Percentiles rank a stretch among this genome's conserved stretches.
These are phyloP conservation scores for Orchestia grillus DNA, from an alignment of 1,140 invertebrate species.

Conservation along the genomic window DNA sequence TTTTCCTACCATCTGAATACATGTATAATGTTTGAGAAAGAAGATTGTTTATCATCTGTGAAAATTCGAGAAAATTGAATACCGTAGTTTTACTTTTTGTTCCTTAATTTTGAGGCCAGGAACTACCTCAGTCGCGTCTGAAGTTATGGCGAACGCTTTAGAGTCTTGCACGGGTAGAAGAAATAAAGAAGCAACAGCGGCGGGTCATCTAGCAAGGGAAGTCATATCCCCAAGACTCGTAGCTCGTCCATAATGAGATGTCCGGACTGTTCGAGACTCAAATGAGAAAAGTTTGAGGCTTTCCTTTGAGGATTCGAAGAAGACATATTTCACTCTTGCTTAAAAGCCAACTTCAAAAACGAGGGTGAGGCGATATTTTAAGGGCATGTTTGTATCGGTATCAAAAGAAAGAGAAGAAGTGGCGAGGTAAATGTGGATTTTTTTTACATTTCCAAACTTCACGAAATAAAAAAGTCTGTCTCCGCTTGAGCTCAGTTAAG, in stretches of 20 bases:
- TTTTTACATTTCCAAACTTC: no score
- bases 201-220: neutral
- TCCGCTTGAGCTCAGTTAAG: neutral
- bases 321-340: neutral
- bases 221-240: neutral
- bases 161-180: neutral
- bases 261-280: neutral
- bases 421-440: neutral
- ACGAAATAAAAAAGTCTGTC: neutral
- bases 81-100: no score
- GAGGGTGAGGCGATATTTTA: neutral
- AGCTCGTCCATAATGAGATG: constrained; percentile 22
- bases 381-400: neutral
- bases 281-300: constrained; percentile 38
- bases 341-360: neutral
- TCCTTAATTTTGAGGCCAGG: no score
- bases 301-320: neutral
- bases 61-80: no score
- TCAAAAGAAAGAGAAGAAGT: neutral
- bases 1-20: no score
- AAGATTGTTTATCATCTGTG: no score
- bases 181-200: neutral
- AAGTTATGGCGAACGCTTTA: neutral
- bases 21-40: no score
- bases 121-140: neutral